Evolutionary conservation across 1,140 invertebrate species (phyloP), one percentile per base, ranked within the genome.

Genomic region (Lordiphosa collinella): DNA sequence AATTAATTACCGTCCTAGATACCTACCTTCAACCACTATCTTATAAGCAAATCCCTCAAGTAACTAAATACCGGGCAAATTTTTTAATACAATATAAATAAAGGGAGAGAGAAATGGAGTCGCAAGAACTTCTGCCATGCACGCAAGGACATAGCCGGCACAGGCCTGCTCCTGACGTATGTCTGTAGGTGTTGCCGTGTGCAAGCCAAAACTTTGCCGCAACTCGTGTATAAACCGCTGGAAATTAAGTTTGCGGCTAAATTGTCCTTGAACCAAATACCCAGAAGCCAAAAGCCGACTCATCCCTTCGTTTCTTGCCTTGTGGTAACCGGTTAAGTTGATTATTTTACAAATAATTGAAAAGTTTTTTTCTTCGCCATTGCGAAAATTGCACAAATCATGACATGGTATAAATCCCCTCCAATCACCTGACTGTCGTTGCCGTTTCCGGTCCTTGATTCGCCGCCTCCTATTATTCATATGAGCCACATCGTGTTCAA

Each of bases 261-360:
- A 50, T 41, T 55, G 71, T 72, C 76, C 76, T 82, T 82, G 76
- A 82, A 82, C 76, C 71, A 76, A 58, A 82, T 82, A 68, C 41
- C 43, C 46, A 44, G 10, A 43, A 43, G 22, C 22, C 35, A 29
- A 49, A 48, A 49, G 22, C 13, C 43, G 43, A 70, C 57, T 47
- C 34, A 53, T 18, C 44, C 57, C 50, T 10, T 14, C 13, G 31
- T 7, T 31, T 34, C 13, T 32, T 36, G 22, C 34, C 16, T 75
- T 80, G 67, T 49, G 76, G 76, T 68, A 66, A 60, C 25, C 71
- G 82, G 66, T 80, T 80, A 80, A 82, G 71, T 76, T 82, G 71
- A 82, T 82, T 82, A 82, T 82, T 82, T 82, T 82, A 35, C 70
- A 82, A 82, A 82, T 82, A 82, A 82, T 82, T 82, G 76, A 82